phyloP scores from a whole-genome alignment of 2,888 invertebrate species.

The Aleiodes testaceus region DNA sequence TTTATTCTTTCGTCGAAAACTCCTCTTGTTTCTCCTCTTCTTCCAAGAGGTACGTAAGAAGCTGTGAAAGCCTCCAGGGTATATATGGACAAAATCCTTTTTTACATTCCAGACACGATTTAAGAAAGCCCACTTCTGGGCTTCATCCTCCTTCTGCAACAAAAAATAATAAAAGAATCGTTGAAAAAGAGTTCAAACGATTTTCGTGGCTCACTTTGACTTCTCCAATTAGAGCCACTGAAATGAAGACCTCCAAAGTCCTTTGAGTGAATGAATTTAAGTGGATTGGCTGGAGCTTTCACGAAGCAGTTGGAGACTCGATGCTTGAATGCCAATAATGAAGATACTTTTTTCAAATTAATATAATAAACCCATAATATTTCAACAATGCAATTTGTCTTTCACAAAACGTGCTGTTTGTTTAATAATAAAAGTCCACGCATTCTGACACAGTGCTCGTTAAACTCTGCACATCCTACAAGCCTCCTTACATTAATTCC shows the following conservation, averaged over 20 bases:
- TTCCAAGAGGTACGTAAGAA: conserved; percentile 11
- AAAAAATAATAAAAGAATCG: neutral
- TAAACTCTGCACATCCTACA: too few species aligned
- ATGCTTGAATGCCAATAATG: too few species aligned
- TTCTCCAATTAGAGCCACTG: conserved; percentile 10
- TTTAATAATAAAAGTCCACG: too few species aligned
- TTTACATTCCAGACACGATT: conserved; percentile 31
- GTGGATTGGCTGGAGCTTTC: neutral
- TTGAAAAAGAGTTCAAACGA: conserved; percentile 1
- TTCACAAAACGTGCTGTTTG: too few species aligned
- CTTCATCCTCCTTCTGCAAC: neutral
- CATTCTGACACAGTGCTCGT: too few species aligned
- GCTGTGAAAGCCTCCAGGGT: conserved; percentile 24
- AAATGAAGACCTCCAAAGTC: conserved; percentile 4
- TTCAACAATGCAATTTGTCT: too few species aligned
- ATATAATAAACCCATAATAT: too few species aligned
- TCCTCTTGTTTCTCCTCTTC: conserved; percentile 12
- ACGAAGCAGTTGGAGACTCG: too few species aligned
- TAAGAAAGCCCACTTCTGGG: conserved; percentile 16
- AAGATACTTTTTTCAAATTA: too few species aligned
- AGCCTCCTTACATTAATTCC: too few species aligned
- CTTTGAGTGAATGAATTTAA: neutral
- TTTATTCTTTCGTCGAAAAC: conserved; percentile 40
- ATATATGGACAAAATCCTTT: conserved; percentile 19
- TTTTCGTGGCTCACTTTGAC: conserved; percentile 8